Evolutionary conservation across 1,140 invertebrate species (phyloP), one percentile per base, ranked within the genome.

Genomic region (Gryon sp.): DNA sequence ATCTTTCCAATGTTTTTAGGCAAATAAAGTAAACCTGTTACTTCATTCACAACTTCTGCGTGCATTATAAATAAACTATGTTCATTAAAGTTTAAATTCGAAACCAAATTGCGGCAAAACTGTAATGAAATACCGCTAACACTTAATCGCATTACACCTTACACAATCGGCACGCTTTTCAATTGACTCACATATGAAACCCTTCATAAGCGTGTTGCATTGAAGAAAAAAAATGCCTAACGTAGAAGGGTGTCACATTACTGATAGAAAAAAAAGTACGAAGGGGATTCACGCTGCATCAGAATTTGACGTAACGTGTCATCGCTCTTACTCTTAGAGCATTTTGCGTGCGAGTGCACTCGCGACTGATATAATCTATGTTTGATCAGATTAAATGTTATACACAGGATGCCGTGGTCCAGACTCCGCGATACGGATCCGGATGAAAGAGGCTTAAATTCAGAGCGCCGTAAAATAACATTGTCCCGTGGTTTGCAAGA

Each of bases 371-470:
- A 87, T 88, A 88, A 88, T 88, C 87, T 86, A 84, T 82, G 82
- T 82, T 86, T 88, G 85, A 88, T 88, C 86, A 88, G 88, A 88
- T 89, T 89, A 89, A 86, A 88, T 82, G 84, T 84, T 83, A 82
- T 80, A 84, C 84, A 69, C 72, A 80, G 79, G 60, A 80, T 80
- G 78, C 70, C 55, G 73, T 72, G 72, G 78, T 34, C 72, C 57
- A 46, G 40, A 53, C 43, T 62, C n/a, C 62, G 80, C 80, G 80
- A 75, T 74, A 73, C 69, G 73, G 78, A 82, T 85, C 83, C 83
- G 87, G 84, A 85, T 86, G 84, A 89, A 89, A 89, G 83, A 87
- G 87, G 87, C 87, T 89, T 86, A 89, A 84, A 82, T 82, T 83
- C 87, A 88, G 68, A 83, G 80, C 83, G 83, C 83, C 87, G 87